phyloP scores from a whole-genome alignment of 2,888 invertebrate species.

The Iphiclides podalirius region DNA sequence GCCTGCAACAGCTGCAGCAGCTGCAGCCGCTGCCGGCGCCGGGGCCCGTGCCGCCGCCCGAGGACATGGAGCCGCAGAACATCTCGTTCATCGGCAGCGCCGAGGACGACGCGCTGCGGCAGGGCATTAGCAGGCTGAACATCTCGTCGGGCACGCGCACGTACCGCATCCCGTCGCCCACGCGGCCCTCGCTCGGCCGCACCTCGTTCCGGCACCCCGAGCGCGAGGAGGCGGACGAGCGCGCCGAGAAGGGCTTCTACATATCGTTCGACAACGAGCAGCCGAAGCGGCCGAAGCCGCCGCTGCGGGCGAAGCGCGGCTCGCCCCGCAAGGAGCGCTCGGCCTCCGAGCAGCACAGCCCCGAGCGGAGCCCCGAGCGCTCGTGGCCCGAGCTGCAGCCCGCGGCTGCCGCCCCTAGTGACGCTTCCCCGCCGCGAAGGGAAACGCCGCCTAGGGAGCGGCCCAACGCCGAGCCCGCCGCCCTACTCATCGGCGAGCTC shows the following conservation, averaged over 20 bases:
- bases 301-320: slow-evolving; percentile 85
- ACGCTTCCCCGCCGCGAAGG: slow-evolving; percentile 34
- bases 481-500: slow-evolving; percentile 65
- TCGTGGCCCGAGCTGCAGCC: slow-evolving; percentile 20
- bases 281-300: slow-evolving; percentile 94
- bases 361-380: slow-evolving; percentile 56
- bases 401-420: slow-evolving; percentile 34
- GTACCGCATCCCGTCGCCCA: slow-evolving; percentile 94
- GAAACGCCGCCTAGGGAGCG: slow-evolving; percentile 48
- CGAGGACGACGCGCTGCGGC: slow-evolving; percentile 77
- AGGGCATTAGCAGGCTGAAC: slow-evolving; percentile 87
- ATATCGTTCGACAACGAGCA: slow-evolving; percentile 95
- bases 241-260: slow-evolving; percentile 92
- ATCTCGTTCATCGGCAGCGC: slow-evolving; percentile 93
- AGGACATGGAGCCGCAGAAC: slow-evolving; percentile 96
- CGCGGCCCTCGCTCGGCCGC: slow-evolving; percentile 84
- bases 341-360: slow-evolving; percentile 47
- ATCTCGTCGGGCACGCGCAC: slow-evolving; percentile 93
- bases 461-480: slow-evolving; percentile 55
- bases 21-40: slow-evolving; percentile 84
- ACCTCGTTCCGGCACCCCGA: slow-evolving; percentile 84
- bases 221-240: slow-evolving; percentile 52
- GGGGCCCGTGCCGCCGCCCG: slow-evolving; percentile 83
- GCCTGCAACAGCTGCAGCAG: slow-evolving; percentile 73
- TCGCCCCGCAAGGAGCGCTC: slow-evolving; percentile 87